phyloP scores from a whole-genome alignment of 2,888 invertebrate genomes.

The Chrysina gloriosa region DNA sequence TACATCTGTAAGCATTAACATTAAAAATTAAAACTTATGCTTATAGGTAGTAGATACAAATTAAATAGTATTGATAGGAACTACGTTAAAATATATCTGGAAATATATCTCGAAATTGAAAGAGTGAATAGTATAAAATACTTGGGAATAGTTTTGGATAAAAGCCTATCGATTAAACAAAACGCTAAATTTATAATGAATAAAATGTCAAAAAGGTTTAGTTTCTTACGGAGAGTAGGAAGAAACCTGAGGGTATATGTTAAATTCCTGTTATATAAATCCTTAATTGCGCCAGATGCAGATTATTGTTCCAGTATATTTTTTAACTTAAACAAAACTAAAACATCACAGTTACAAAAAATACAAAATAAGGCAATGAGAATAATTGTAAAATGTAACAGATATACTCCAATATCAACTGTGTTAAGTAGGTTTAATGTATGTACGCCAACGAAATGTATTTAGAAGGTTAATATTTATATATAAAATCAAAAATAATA shows the following conservation, averaged over 20 bases:
- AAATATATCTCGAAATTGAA: not conserved
- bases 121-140: not conserved
- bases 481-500: not conserved
- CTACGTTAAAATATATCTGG: not conserved
- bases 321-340: not conserved
- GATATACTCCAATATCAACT: too few species aligned
- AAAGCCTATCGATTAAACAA: too few species aligned
- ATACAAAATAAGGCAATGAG: not conserved
- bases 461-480: not conserved
- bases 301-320: too few species aligned
- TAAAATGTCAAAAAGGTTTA: not conserved
- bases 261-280: too few species aligned
- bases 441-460: not conserved
- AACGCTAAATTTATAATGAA: too few species aligned
- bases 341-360: not conserved
- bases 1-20: not conserved
- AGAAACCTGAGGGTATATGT: not conserved
- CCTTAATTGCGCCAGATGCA: too few species aligned
- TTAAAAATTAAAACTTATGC: not conserved
- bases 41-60: too few species aligned
- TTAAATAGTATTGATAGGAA: not conserved
- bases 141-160: too few species aligned
- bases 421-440: not conserved
- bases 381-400: too few species aligned
- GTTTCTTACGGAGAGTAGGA: not conserved